Percentiles rank a stretch among this genome's conserved stretches.
Conservation (phyloP, 1,140 invertebrate genomes). For the Caenorhabditis inopinata region DNA sequence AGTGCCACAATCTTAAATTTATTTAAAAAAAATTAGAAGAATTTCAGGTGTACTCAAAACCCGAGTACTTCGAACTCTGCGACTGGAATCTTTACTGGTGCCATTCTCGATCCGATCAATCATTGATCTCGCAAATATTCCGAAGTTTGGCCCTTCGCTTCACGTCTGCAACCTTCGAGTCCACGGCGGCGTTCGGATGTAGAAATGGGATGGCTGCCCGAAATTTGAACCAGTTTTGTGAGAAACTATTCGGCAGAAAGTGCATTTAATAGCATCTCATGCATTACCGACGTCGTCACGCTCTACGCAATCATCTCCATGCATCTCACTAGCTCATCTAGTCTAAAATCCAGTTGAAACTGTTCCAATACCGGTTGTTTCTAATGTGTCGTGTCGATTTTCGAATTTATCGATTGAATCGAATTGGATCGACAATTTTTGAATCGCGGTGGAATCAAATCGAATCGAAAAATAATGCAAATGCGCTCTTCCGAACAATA, state of each 20-base stretch:
- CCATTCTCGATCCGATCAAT: conserved; percentile 10
- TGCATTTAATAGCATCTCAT: conserved; percentile 39
- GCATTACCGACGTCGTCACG: too few relatives aligned
- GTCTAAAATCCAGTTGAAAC: conserved; percentile 30
- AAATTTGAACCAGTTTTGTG: conserved; percentile 11
- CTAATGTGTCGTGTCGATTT: too few relatives aligned
- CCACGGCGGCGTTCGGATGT: conserved; percentile 1
- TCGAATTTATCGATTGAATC: too few relatives aligned
- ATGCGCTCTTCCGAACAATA: too few relatives aligned
- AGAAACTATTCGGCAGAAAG: conserved; percentile 14
- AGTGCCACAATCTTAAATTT: too few relatives aligned
- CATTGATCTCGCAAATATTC: not conserved
- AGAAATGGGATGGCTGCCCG: conserved; percentile 15
- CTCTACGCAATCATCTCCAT: too few relatives aligned
- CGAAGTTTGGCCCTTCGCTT: conserved; percentile 26
- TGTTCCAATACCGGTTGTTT: not conserved
- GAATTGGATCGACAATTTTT: too few relatives aligned
- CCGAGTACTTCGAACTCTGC: conserved; percentile 38
- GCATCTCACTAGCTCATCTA: conserved; percentile 30
- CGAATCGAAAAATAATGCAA: too few relatives aligned
- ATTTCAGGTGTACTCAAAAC: conserved; percentile 38
- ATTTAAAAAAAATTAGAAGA: not conserved
- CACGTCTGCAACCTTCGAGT: conserved; percentile 18
- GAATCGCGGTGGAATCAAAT: too few relatives aligned
- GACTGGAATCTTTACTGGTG: conserved; percentile 42